phyloP scores from a whole-genome alignment of 2,113 vertebrate genomes.

The Ibidorhyncha struthersii region DNA sequence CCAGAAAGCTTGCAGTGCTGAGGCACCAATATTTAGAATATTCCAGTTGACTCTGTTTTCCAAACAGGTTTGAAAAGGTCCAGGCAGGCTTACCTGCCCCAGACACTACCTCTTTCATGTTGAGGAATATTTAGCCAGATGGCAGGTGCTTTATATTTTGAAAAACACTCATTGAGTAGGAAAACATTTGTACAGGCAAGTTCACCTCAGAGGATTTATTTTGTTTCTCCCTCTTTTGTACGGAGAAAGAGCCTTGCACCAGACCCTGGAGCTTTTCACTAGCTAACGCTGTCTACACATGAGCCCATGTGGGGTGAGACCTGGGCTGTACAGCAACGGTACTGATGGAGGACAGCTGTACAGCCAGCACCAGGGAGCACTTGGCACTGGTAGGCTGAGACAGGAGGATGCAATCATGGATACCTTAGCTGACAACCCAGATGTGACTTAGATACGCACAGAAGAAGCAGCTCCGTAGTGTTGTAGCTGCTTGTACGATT shows the following conservation, averaged over 20 bases:
- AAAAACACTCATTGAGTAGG: conserved; percentile 1
- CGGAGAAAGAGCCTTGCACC: not conserved
- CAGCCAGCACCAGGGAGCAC: not conserved
- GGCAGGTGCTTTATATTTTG: conserved; percentile 44
- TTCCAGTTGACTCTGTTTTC: conserved; percentile 2
- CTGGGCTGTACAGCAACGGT: not conserved
- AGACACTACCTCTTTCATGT: conserved; percentile 45
- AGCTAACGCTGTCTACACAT: not conserved
- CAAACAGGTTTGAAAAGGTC: conserved; percentile 2
- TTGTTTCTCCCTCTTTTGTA: not conserved
- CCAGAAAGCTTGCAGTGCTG: not conserved
- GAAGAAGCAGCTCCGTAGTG: not conserved
- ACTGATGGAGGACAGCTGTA: not conserved
- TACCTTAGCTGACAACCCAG: not conserved
- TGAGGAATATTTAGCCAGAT: conserved; percentile 29
- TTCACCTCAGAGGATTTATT: conserved; percentile 20
- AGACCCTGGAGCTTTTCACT: not conserved
- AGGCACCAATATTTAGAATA: not conserved
- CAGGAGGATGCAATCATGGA: not conserved
- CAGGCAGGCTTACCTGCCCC: conserved; percentile 14
- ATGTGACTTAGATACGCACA: not conserved
- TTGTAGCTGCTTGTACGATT: not conserved
- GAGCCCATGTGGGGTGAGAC: not conserved
- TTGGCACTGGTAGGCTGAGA: not conserved
- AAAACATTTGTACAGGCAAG: conserved; percentile 54